These are phyloP conservation scores for Leptobrachium ailaonicum DNA, from an alignment of 2,113 vertebrate species.

Conservation along the genomic window DNA sequence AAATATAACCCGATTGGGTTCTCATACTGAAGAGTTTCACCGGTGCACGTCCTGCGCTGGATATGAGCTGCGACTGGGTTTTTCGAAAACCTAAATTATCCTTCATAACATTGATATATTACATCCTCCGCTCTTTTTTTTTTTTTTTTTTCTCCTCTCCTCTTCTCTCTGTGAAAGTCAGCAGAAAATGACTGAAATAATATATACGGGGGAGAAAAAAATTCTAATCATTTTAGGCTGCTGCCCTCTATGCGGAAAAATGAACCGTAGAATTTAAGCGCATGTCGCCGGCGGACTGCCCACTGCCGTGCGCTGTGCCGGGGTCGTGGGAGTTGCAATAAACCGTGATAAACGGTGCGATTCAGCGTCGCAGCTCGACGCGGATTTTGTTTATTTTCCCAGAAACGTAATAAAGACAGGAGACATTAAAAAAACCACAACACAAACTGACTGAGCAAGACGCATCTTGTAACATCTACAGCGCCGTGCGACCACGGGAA, in stretches of 20 bases:
- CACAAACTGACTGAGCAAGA: neutral
- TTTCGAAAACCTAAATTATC: too few species aligned
- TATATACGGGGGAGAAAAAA: neutral
- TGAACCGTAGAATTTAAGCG: conserved; percentile 19
- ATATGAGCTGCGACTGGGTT: too few species aligned
- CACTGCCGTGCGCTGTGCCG: neutral
- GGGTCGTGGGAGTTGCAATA: neutral
- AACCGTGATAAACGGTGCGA: neutral
- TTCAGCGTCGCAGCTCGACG: neutral
- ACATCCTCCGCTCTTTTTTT: neutral
- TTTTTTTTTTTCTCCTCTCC: neutral
- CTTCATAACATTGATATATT: conserved; percentile 13
- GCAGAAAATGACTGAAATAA: conserved; percentile 17
- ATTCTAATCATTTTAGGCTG: neutral
- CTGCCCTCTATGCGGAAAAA: neutral
- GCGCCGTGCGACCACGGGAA: neutral
- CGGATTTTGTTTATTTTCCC: conserved; percentile 10
- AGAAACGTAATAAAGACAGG: conserved; percentile 1
- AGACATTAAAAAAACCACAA: neutral
- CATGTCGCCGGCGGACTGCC: neutral
- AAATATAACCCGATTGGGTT: too few species aligned
- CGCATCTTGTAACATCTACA: neutral
- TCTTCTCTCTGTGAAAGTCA: conserved; percentile 19
- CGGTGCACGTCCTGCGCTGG: too few species aligned
- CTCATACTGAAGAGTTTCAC: too few species aligned